Evolutionary conservation across 1,140 invertebrate species (phyloP), one percentile per base, ranked within the genome.

Genomic region (Physella acuta): DNA sequence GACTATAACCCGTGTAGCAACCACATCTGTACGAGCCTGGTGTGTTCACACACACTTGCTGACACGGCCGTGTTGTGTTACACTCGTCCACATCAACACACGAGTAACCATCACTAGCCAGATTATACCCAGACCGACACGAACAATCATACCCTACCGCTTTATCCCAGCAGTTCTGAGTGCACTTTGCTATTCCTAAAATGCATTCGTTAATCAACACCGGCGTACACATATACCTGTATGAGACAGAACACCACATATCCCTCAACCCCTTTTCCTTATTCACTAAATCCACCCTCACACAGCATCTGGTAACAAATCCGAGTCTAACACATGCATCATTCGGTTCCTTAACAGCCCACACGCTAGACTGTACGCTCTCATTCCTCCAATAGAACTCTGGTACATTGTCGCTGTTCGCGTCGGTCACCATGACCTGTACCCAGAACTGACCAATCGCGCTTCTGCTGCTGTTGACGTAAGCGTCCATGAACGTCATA

Each of bases 31-130:
- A 61, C 17, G 31, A 16, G 2, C 59, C 59, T 16, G 1, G 2
- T 11, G 33, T 61, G n/a, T 39, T 61, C n/a, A 28, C 39, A 26
- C 59, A 61, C 33, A 8, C 14, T 3, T 39, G 33, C 39, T 61
- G 34, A 44, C 59, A 61, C 1, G 2, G 5, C 5, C 5, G 1
- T 24, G 16, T 36, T 1, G 26, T n/a, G n/a, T n/a, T 14, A 24
- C 59, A 61, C 17, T 39, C 59, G 28, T 61, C 36, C 36, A 61
- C 11, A 33, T 77, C 73, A 51, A 59, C n/a, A 36, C 62, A 64
- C 14, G 5, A 31, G 0, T 36, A 1, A 58, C 28, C 55, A 2
- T 61, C 61, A 5, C 5, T n/a, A n/a, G n/a, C 55, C 31, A 56
- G 17, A 24, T n/a, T n/a, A n/a, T n/a, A n/a, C n/a, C n/a, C n/a